Evolutionary conservation across 2,888 invertebrate genomes (phyloP), one percentile per base, ranked within the genome.

Genomic region (Meiosimyza platycephala): DNA sequence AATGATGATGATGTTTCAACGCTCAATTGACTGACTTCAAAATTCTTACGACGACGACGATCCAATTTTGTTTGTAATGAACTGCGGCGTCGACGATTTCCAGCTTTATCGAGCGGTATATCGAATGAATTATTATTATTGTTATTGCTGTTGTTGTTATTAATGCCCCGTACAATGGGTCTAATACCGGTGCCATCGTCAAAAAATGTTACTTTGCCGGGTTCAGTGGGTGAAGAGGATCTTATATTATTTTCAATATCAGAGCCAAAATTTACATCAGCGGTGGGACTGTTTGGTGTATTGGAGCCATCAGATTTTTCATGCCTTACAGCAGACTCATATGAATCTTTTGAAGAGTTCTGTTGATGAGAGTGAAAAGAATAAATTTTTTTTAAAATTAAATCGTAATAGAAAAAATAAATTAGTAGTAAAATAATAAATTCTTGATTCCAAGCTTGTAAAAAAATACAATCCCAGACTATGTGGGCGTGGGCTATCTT

Each of bases 41-140:
- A 82, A 75, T 85, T 86, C 75, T 86, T 87, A 73, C 86, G 85
- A 65, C 87, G 83, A 71, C 86, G 85, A 65, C 87, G 83, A 77
- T 87, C 87, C 47, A 87, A 80, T 79, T 87, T 88, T 16, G 86
- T 83, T 78, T 87, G 87, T 79, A 87, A 79, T 18, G 87, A 87
- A 71, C 84, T 85, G 74, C 86, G 86, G 72, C 87, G 84, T 71
- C 87, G 84, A 9, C 87, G 84, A 75, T 84, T 84, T 40, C 85
- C 84, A 69, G 87, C 87, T 71, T 83, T 85, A 22, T 80, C 80
- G 69, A 77, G 80, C 51, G 82, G 16, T 16, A 18, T 22, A 66
- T 72, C 69, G 68, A 73, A 71, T 18, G 76, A 57, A 57, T 59
- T 54, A 57, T 13, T 18, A 11, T 28, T 74, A 57, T 13, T 18